Evolutionary conservation across 2,113 vertebrate species (phyloP).

Genomic region (Nothocercus nigrocapillus): DNA sequence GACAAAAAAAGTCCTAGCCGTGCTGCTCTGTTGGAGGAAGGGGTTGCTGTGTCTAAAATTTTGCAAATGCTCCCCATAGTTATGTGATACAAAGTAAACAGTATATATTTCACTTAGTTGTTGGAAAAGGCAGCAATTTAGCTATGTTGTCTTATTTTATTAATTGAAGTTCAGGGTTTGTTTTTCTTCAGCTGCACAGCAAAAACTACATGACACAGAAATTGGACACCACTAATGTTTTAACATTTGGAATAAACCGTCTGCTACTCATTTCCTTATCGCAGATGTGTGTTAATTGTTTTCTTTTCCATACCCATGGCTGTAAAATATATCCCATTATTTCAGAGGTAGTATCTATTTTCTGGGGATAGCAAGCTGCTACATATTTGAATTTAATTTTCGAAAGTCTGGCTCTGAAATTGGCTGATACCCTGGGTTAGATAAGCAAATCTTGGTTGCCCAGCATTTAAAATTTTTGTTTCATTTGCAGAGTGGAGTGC

Average conservation of each 20-base stretch:
- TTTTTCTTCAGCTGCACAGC: slow-evolving; percentile 60
- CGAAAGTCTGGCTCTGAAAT: slow-evolving; percentile 31
- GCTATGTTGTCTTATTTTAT: slow-evolving; percentile 34
- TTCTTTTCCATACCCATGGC: slow-evolving; percentile 34
- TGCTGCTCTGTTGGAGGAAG: background rate
- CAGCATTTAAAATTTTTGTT: slow-evolving; percentile 27
- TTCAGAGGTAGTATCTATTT: slow-evolving; percentile 43
- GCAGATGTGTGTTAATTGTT: slow-evolving; percentile 68
- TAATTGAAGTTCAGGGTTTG: slow-evolving; percentile 68
- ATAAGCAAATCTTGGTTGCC: slow-evolving; percentile 9
- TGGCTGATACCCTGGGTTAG: slow-evolving; percentile 3
- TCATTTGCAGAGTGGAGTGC: background rate
- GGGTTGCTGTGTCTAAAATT: background rate
- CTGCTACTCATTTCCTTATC: slow-evolving; percentile 64
- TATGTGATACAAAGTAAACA: slow-evolving; percentile 9
- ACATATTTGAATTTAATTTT: slow-evolving; percentile 51
- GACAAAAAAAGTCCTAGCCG: background rate
- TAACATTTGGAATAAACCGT: slow-evolving; percentile 58
- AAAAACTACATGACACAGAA: slow-evolving; percentile 67
- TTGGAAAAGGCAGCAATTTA: slow-evolving; percentile 55
- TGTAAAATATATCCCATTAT: slow-evolving; percentile 62
- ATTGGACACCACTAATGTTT: slow-evolving; percentile 65
- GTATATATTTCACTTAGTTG: slow-evolving; percentile 34
- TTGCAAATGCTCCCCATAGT: slow-evolving; percentile 37
- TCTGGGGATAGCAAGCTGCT: slow-evolving; percentile 44